Evolutionary conservation across 1,140 invertebrate species (phyloP), one percentile per base, ranked within the genome.

Genomic region (Ganaspis sp.): DNA sequence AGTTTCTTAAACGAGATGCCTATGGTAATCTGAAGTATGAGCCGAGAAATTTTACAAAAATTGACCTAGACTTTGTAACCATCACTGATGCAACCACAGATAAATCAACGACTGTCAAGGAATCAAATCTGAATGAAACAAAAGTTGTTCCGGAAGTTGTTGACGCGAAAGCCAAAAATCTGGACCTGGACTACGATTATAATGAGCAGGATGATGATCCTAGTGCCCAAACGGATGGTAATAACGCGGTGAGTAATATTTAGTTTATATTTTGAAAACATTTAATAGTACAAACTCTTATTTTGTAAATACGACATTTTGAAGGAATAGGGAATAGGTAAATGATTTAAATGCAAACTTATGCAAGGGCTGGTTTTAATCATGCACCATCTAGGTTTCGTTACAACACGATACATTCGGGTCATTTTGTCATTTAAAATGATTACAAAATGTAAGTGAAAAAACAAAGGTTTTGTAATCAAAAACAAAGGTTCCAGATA

Each of bases 141-240:
- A 69, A 11, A 29, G 23, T 64, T 64, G n/a, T 64, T 64, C 54
- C 54, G 9, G 54, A 26, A 26, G 21, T 64, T 64, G 74, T 82
- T 1, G 70, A 76, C 5, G 40, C 73, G 0, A 85, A 82, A 73
- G 86, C 79, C 19, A 89, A 87, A 82, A 90, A 82, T 45, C 76
- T 84, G 1, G 88, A 88, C 21, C 79, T 83, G 72, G 87, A 89
- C 77, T 88, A 90, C 77, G 86, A 88, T 29, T 88, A 87, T 53
- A 84, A 86, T 54, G 87, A 87, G 21, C 86, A 87, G 70, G 83
- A 86, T 17, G 87, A 87, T 29, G 85, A 88, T 34, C 78, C 78
- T 12, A 34, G 29, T 45, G 87, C 87, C 87, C 88, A 88, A 69
- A 81, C 86, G 19, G 88, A 90, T 76, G 73, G 83, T 17, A 87